These are phyloP conservation scores for Raja brachyura DNA, from an alignment of 2,113 vertebrate species.

Conservation along the genomic window DNA sequence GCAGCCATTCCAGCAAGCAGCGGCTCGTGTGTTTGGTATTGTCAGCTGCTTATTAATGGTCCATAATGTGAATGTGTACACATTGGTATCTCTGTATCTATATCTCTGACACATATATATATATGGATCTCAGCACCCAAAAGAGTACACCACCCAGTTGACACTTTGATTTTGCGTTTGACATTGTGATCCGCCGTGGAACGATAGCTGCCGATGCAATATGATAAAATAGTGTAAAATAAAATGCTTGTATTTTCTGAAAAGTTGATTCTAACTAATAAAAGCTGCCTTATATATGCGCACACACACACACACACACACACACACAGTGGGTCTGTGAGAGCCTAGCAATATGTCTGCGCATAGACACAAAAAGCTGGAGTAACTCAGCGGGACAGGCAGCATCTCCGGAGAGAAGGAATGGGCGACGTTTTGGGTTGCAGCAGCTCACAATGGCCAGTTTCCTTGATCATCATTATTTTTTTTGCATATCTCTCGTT, in stretches of 20 bases:
- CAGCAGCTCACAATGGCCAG: too few species aligned
- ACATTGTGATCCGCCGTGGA: not conserved
- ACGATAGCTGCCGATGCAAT: not conserved
- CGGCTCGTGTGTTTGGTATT: conserved; percentile 7
- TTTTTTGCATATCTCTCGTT: too few species aligned
- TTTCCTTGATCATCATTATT: too few species aligned
- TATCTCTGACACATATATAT: not conserved
- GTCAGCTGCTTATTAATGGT: conserved; percentile 6
- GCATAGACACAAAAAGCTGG: too few species aligned
- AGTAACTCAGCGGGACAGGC: too few species aligned
- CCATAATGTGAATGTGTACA: conserved; percentile 37
- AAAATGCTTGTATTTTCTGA: not conserved
- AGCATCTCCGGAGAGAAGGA: too few species aligned
- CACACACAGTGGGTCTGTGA: not conserved
- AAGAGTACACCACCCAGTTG: not conserved
- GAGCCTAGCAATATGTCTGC: not conserved
- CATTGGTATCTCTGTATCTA: not conserved
- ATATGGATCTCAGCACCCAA: not conserved
- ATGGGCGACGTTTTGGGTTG: too few species aligned
- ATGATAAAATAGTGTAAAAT: not conserved
- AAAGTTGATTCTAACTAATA: not conserved
- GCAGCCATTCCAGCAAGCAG: not conserved
- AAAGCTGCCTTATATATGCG: not conserved
- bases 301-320: too few species aligned
- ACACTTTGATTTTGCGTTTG: conserved; percentile 5